Conservation (phyloP, 2,113 vertebrate genomes). For the Helogale parvula region DNA sequence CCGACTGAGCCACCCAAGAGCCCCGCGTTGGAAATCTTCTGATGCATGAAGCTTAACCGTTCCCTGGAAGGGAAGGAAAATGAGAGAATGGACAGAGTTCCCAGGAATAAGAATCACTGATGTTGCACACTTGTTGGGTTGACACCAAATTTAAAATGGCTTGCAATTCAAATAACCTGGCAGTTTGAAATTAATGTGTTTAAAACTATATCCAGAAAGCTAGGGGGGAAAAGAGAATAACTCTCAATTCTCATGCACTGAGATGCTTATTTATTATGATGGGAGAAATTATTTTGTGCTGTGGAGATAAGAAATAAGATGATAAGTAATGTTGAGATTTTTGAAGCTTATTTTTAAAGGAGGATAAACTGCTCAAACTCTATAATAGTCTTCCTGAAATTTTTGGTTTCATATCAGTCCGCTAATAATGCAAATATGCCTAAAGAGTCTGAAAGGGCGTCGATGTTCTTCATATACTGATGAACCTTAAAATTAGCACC, state of each 20-base stretch:
- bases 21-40: not conserved
- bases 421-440: not conserved
- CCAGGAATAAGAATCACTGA: not conserved
- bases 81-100: not conserved
- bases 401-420: not conserved
- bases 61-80: not conserved
- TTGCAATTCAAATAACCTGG: not conserved
- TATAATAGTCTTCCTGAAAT: not conserved
- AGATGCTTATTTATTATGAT: not conserved
- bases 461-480: not conserved
- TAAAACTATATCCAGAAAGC: not conserved
- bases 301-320: not conserved
- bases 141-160: not conserved
- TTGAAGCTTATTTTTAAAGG: constrained; percentile 30
- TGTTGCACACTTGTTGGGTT: not conserved
- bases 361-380: not conserved
- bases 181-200: not conserved
- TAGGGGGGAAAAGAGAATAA: not conserved
- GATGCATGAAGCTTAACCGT: accelerated
- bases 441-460: not conserved
- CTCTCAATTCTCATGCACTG: not conserved
- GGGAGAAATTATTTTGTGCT: not conserved
- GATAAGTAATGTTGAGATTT: not conserved
- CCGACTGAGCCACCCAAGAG: too few relatives aligned
- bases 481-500: not conserved